phyloP scores from a whole-genome alignment of 2,888 invertebrate genomes.

The Dysmachus trigonus region DNA sequence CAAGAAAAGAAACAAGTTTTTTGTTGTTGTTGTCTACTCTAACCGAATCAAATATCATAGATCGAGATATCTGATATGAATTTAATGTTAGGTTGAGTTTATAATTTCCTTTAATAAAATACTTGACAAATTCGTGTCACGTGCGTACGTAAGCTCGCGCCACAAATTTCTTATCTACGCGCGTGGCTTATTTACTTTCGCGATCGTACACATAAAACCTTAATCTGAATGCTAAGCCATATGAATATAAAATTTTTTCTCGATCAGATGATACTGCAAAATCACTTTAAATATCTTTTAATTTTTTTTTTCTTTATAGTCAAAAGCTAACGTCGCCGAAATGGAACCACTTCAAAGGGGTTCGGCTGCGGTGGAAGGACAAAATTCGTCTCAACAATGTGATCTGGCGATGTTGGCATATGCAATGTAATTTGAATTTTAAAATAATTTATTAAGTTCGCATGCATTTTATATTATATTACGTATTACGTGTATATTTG shows the following conservation, averaged over 20 bases:
- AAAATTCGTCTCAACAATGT: constrained; percentile 99
- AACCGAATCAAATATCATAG: neutral
- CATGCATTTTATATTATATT: neutral
- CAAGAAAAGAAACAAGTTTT: neutral
- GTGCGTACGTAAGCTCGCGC: neutral
- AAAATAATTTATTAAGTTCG: constrained; percentile 45
- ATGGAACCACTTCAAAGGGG: constrained; percentile 99
- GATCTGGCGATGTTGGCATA: constrained; percentile 99
- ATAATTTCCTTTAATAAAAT: neutral
- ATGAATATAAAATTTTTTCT: neutral
- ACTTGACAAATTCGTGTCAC: neutral
- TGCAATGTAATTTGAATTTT: constrained; percentile 84
- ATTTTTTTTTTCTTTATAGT: constrained; percentile 69
- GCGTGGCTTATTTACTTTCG: neutral
- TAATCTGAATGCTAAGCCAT: neutral
- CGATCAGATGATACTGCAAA: neutral
- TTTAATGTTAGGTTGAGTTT: neutral
- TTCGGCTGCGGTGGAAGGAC: constrained; percentile 96
- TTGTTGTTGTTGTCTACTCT: neutral
- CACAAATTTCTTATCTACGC: neutral
- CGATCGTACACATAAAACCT: neutral
- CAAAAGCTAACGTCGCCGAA: constrained; percentile 99
- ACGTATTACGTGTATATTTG: neutral
- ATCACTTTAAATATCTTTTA: neutral
- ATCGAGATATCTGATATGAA: neutral